A percentile compares a stretch with the other conserved stretches of the same genome.
Evolutionary conservation across 1,140 invertebrate species (phyloP).

Genomic region (Bombus consobrinus): DNA sequence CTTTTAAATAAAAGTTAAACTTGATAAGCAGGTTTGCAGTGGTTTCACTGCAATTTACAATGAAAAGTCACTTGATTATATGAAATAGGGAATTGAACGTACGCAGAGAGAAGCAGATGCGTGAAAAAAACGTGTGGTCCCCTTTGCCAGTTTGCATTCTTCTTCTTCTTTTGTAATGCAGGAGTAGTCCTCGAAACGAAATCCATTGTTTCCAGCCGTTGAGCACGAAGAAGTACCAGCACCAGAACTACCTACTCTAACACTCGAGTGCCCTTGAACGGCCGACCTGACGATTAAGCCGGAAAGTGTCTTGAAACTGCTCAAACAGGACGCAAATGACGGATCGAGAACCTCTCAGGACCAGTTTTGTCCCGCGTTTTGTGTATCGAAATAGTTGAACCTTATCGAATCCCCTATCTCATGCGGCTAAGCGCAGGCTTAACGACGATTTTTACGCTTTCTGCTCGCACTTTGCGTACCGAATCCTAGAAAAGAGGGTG

Average conservation of each 20-base stretch:
- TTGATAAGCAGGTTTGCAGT: background rate
- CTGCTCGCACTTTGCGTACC: background rate
- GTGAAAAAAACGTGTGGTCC: constrained; percentile 21
- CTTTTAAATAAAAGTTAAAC: background rate
- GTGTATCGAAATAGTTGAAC: constrained; percentile 49
- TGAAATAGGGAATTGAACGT: background rate
- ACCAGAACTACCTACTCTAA: constrained; percentile 59
- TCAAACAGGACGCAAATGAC: constrained; percentile 58
- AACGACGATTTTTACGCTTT: constrained; percentile 14
- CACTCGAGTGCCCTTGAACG: constrained; percentile 60
- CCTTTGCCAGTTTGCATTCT: constrained; percentile 28
- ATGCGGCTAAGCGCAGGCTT: background rate
- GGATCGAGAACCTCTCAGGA: constrained; percentile 49
- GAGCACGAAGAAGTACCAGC: constrained; percentile 54
- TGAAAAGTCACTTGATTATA: constrained; percentile 1
- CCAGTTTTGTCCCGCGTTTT: constrained; percentile 48
- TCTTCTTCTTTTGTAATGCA: constrained; percentile 15
- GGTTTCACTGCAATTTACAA: background rate
- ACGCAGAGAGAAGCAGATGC: constrained; percentile 35
- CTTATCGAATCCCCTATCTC: background rate
- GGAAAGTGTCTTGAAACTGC: constrained; percentile 61
- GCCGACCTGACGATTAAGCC: constrained; percentile 65
- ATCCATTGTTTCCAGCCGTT: constrained; percentile 75
- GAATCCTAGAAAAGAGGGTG: no score
- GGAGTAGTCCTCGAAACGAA: constrained; percentile 56